phyloP scores from a whole-genome alignment of 2,797 vertebrate species.

The Nyctalus aviator region DNA sequence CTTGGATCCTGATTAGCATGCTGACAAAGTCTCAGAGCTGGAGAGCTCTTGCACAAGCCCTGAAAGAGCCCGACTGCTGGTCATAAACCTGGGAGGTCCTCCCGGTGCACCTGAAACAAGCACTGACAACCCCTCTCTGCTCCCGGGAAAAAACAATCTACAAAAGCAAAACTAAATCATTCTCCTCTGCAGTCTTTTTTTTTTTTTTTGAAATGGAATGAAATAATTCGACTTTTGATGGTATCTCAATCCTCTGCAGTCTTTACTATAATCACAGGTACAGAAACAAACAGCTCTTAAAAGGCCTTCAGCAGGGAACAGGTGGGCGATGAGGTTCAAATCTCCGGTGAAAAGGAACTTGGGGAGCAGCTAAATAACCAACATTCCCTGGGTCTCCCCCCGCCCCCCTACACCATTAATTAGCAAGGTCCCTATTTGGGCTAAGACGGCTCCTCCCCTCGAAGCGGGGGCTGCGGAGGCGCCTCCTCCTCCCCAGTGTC shows the following conservation, averaged over 20 bases:
- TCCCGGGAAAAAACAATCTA: neutral
- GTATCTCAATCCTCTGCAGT: neutral
- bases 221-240: no score
- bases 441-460: conserved; percentile 84
- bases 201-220: no score
- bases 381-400: accelerated
- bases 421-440: conserved; percentile 71
- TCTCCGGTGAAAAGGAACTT: neutral
- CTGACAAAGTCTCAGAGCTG: neutral
- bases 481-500: conserved; percentile 92
- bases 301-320: neutral
- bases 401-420: no score
- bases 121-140: neutral
- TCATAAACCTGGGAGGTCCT: neutral
- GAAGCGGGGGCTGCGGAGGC: conserved; percentile 80
- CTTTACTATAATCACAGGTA: neutral
- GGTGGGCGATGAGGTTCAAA: neutral
- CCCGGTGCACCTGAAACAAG: accelerated
- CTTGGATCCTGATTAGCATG: neutral
- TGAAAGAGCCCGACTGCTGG: neutral
- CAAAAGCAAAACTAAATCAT: neutral
- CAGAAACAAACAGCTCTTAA: neutral
- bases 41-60: neutral
- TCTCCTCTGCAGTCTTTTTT: neutral
- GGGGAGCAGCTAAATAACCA: neutral